Percentiles rank a stretch among this genome's conserved stretches.
Conservation (phyloP, 1,140 invertebrate genomes). For the Oedothorax gibbosus region DNA sequence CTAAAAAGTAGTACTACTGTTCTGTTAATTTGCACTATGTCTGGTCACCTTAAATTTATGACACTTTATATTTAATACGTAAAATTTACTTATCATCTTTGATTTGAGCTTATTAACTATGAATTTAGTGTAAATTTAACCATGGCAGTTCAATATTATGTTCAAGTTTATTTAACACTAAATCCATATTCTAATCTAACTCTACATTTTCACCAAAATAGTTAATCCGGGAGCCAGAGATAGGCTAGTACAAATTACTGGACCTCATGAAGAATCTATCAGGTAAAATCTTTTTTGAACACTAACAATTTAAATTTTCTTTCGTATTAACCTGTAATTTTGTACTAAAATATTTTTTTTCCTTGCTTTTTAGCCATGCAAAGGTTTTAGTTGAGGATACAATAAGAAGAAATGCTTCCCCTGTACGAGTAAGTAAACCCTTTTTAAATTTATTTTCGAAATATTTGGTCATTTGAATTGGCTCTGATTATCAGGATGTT, state of each 20-base stretch:
- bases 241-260: slow-evolving; percentile 89
- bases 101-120: no score
- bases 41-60: no score
- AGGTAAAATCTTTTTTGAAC: slow-evolving; percentile 73
- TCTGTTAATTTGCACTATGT: no score
- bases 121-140: background rate
- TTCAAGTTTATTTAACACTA: background rate
- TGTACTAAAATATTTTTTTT: background rate
- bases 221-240: slow-evolving; percentile 92
- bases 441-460: background rate
- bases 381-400: slow-evolving; percentile 92
- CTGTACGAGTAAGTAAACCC: slow-evolving; percentile 74
- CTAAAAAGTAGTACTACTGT: no score
- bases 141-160: background rate
- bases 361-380: slow-evolving; percentile 77
- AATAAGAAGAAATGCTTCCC: slow-evolving; percentile 90
- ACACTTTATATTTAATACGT: no score
- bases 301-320: background rate
- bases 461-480: no score
- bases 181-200: background rate
- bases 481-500: no score
- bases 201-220: slow-evolving; percentile 68
- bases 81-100: no score
- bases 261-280: slow-evolving; percentile 88
- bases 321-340: background rate